Base-by-base conservation (phyloP, 2,113 vertebrate genomes). In the Terrapene triunguis region DNA sequence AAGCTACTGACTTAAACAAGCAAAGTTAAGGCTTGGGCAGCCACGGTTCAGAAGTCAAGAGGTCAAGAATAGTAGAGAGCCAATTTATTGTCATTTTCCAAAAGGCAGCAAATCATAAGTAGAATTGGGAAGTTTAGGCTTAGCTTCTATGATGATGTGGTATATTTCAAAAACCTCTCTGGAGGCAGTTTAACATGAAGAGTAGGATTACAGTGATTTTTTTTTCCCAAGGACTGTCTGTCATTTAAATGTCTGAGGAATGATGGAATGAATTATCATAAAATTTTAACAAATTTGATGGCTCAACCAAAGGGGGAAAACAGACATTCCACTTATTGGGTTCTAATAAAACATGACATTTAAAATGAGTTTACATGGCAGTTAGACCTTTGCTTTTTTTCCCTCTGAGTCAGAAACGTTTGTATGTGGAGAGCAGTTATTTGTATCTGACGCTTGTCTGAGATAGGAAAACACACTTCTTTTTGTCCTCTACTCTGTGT, bases 251-350 rank as follows among this genome's bases (percentile, higher is more conserved):
- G 98, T 99, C 98, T 99, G 98, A 99, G 98, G 98, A 99, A 98
- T 98, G 98, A 99, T 98, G 98, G 98, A 99, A 99, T 99, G 98
- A 99, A 99, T 99, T 99, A 99, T 99, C 98, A 99, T 99, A 99
- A 98, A 99, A 99, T 99, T 99, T 99, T 99, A 98, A 99, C 98
- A 99, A 99, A 99, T 99, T 98, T 99, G 98, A 99, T 99, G 98
- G 98, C 97, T 99, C 97, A 90, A 97, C 96, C 93, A 96, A 98
- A 98, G 91, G 85, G 97, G 94, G 54, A 93, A 99, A 98, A 98
- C 95, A 98, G 98, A 98, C 92, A 32, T 98, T 98, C 97, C 95
- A 96, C 98, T 98, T 98, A 98, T 98, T 98, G 98, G 96, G 95
- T 96, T 98, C 97, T 98, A 99, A 99, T 99, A 99, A 98, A 98